phyloP scores from a whole-genome alignment of 2,113 vertebrate species.

The Anolis sagrei region DNA sequence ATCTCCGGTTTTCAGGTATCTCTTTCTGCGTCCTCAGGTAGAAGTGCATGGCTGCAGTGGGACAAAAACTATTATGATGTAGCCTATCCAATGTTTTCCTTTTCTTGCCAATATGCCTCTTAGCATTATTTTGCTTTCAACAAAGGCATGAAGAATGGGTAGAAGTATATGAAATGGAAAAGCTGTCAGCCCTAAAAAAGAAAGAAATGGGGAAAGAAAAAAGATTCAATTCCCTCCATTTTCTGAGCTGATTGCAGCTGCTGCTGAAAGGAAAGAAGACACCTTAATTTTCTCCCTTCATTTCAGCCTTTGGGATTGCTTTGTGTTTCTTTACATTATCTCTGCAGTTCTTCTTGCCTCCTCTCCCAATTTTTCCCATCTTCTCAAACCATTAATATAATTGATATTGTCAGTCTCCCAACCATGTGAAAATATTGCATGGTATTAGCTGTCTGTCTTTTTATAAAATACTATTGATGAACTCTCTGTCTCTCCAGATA shows the following conservation, averaged over 20 bases:
- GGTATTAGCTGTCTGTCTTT: neutral
- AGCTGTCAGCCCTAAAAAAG: neutral
- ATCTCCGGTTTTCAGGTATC: neutral
- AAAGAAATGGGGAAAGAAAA: neutral
- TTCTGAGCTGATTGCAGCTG: neutral
- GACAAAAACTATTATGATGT: neutral
- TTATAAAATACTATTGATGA: neutral
- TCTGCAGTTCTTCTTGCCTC: neutral
- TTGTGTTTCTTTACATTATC: constrained; percentile 3
- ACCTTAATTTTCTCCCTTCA: constrained; percentile 21
- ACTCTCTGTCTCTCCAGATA: neutral
- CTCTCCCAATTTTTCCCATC: neutral
- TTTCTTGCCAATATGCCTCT: constrained; percentile 1
- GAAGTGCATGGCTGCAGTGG: neutral
- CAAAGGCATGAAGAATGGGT: constrained; percentile 22
- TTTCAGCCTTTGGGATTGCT: neutral
- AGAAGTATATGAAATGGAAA: constrained; percentile 13
- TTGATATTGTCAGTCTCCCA: constrained; percentile 8
- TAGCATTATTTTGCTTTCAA: constrained; percentile 23
- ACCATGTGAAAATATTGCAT: neutral
- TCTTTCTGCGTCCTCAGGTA: neutral
- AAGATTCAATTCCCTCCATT: constrained; percentile 23
- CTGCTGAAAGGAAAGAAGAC: neutral
- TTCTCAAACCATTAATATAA: constrained; percentile 14
- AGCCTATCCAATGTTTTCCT: neutral